A percentile compares a stretch with the other conserved stretches of the same genome.
phyloP scores from a whole-genome alignment of 2,797 vertebrate species.

The Picus viridis region DNA sequence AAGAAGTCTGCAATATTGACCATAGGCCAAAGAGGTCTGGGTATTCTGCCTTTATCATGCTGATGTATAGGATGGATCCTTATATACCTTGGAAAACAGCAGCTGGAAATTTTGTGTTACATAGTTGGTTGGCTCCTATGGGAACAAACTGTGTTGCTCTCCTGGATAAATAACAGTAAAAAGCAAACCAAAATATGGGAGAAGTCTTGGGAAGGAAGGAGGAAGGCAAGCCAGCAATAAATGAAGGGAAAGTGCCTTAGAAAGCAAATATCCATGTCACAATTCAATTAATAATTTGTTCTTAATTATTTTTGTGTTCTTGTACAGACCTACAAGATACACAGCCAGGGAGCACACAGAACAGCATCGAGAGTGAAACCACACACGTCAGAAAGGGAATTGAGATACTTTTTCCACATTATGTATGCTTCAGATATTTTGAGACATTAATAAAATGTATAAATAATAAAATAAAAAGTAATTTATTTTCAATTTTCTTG shows the following conservation, averaged over 20 bases:
- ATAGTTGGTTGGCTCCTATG: background rate
- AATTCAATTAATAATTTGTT: background rate
- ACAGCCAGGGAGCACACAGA: fast-evolving
- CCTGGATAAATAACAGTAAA: background rate
- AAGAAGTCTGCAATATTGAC: background rate
- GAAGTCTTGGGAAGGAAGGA: background rate
- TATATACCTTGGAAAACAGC: background rate
- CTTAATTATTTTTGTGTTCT: background rate
- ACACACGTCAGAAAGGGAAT: background rate
- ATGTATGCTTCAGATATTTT: background rate
- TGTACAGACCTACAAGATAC: background rate
- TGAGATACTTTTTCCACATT: background rate
- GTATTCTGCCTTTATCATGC: background rate
- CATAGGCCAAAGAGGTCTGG: background rate
- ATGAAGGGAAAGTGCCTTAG: background rate
- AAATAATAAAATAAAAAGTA: background rate
- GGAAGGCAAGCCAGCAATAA: background rate
- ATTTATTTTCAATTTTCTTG: background rate
- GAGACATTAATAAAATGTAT: background rate
- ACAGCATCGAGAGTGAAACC: background rate
- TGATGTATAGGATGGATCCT: background rate
- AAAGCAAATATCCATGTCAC: background rate
- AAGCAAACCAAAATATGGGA: background rate
- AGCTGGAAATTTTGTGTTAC: background rate
- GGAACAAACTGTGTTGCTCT: background rate